Conservation (phyloP, 2,888 invertebrate species). For the Ectobius pallidus region DNA sequence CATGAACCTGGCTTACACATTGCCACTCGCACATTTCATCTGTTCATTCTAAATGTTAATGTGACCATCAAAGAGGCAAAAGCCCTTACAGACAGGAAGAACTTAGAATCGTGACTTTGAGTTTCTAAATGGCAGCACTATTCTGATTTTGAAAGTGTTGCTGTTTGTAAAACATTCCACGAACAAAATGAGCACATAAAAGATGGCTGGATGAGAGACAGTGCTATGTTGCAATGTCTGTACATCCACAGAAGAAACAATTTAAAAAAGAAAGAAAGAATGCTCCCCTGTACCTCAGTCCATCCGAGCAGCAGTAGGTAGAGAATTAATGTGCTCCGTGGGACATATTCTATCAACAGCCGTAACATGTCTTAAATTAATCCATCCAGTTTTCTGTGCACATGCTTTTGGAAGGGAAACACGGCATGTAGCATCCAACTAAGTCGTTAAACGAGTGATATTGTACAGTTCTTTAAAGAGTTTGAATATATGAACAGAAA, state of each 20-base stretch:
- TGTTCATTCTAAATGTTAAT: conserved; percentile 2
- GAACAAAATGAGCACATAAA: conserved; percentile 14
- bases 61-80: not conserved
- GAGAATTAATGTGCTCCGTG: conserved; percentile 18
- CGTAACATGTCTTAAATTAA: conserved; percentile 4
- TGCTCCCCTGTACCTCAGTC: not conserved
- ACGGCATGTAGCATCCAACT: conserved; percentile 14
- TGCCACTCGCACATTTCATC: conserved; percentile 2
- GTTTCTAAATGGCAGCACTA: not conserved
- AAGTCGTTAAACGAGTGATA: conserved; percentile 19
- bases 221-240: not conserved
- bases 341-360: not conserved
- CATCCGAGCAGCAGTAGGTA: not conserved
- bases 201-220: conserved; percentile 8
- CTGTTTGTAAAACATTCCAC: conserved; percentile 30
- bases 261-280: not conserved
- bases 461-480: not conserved
- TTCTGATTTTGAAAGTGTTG: conserved; percentile 7
- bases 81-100: not conserved
- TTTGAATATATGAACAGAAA: not conserved
- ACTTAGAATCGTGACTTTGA: not conserved
- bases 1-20: not conserved
- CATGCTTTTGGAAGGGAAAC: conserved; percentile 34
- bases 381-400: conserved; percentile 39
- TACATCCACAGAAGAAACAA: not conserved